Conservation (phyloP, 2,888 invertebrate genomes). For the Nemotelus pantherinus region DNA sequence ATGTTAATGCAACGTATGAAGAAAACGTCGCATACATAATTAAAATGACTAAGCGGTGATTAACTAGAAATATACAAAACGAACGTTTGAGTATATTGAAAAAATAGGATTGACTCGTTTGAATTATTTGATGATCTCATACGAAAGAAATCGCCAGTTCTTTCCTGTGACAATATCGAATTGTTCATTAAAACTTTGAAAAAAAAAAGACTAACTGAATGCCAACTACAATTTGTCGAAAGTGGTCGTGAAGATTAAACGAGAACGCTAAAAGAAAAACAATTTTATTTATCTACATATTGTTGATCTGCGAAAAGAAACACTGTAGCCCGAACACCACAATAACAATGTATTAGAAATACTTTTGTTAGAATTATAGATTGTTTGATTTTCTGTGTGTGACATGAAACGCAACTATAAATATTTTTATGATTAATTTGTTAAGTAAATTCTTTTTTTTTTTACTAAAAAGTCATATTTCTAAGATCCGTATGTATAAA, state of each 20-base stretch:
- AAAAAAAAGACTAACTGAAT: background rate
- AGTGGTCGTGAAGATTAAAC: background rate
- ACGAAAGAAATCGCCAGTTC: conserved; percentile 63
- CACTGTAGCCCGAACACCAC: conserved; percentile 41
- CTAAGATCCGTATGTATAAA: conserved; percentile 45
- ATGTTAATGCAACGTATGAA: conserved; percentile 27
- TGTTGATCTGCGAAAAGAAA: conserved; percentile 21
- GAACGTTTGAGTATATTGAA: background rate
- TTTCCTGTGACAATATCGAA: conserved; percentile 51
- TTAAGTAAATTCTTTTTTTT: conserved; percentile 36
- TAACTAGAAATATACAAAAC: background rate
- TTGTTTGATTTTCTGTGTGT: conserved; percentile 34
- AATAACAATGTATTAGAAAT: conserved; percentile 28
- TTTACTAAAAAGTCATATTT: conserved; percentile 51
- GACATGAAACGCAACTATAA: conserved; percentile 22
- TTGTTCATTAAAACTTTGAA: background rate
- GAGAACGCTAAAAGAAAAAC: background rate
- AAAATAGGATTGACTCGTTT: too few species aligned
- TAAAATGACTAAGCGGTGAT: conserved; percentile 33
- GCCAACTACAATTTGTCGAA: conserved; percentile 29
- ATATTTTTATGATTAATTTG: conserved; percentile 44
- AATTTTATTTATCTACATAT: conserved; percentile 30
- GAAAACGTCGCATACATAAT: conserved; percentile 1
- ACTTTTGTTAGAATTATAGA: conserved; percentile 32
- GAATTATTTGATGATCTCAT: conserved; percentile 47